Evolutionary conservation across 1,140 invertebrate genomes (phyloP), one percentile per base, ranked within the genome.

Genomic region (Caerostris darwini): DNA sequence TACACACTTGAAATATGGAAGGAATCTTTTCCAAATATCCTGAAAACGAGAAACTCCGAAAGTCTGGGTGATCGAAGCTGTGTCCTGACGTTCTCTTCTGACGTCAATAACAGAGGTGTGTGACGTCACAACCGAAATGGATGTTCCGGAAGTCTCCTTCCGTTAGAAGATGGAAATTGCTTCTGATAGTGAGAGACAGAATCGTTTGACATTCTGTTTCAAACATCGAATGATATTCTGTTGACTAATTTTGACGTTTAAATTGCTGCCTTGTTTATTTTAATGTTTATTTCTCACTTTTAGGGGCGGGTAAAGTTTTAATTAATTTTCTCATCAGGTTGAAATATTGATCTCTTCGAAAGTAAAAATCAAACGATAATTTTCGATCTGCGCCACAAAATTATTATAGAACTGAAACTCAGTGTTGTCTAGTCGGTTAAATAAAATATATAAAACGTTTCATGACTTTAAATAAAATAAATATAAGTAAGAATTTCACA

Each of bases 51-150:
- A 53, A 77, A 77, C 53, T 77, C 69, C 5, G 53, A 77, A 77
- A 34, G 19, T 50, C 19, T 14, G 71, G 5, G 53, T 77, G 71
- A 77, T 77, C 50, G 71, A 77, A 77, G 50, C 71, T 77, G 71
- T 77, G 53, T 77, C 71, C 71, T 50, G 50, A 10, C 71, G 50
- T 77, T 12, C 71, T 77, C 19, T 12, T 77, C 8, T 77, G 71
- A 77, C 71, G 71, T 77, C 71, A 77, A 77, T 77, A 53, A 10
- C 8, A 53, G 71, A 34, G 34, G 50, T 10, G 34, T 77, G 19
- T 77, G 71, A 77, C 71, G 71, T 77, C 71, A 77, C 71, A 77
- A 77, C 50, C 50, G 71, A 53, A 77, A 77, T 50, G 71, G 71
- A 53, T 77, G 71, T 12, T 77, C 71, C 34, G 34, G 71, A 50